A percentile compares a stretch with the other conserved stretches of the same genome.
Evolutionary conservation across 2,888 invertebrate species (phyloP).

Genomic region (Cataglyphis albicans): DNA sequence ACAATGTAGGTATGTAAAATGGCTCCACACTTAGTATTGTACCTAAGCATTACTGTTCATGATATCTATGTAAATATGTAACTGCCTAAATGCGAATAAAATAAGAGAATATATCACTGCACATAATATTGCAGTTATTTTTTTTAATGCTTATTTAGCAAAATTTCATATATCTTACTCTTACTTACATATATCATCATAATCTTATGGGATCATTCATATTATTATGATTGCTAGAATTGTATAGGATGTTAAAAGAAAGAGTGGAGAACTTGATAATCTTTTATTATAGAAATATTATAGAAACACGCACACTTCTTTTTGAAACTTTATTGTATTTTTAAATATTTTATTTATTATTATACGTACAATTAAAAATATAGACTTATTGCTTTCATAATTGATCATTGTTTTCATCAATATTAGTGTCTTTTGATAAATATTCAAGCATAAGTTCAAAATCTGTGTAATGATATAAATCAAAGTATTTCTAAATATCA

Average conservation of each 20-base stretch:
- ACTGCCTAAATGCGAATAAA: constrained; percentile 83
- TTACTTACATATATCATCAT: not conserved
- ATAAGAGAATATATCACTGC: constrained; percentile 78
- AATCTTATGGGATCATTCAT: not conserved
- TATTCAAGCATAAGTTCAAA: not conserved
- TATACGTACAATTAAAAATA: not conserved
- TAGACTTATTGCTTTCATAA: constrained; percentile 60
- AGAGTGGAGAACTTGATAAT: not conserved
- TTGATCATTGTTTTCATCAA: constrained; percentile 53
- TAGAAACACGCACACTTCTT: not conserved
- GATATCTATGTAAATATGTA: constrained; percentile 85
- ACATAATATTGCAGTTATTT: constrained; percentile 55
- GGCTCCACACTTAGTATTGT: constrained; percentile 67
- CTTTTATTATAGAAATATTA: not conserved
- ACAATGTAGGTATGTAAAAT: constrained; percentile 75
- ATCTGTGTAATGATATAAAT: not conserved
- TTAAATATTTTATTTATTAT: constrained; percentile 2
- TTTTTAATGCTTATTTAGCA: not conserved
- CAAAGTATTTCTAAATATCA: not conserved
- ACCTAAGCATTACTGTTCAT: constrained; percentile 81
- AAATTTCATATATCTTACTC: not conserved
- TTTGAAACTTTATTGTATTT: not conserved
- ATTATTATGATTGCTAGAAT: not conserved
- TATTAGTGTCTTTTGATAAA: constrained; percentile 20
- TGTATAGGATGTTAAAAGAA: not conserved